A percentile compares a stretch with the other conserved stretches of the same genome.
Evolutionary conservation across 2,888 invertebrate genomes (phyloP).

Genomic region (Oscheius sp.): DNA sequence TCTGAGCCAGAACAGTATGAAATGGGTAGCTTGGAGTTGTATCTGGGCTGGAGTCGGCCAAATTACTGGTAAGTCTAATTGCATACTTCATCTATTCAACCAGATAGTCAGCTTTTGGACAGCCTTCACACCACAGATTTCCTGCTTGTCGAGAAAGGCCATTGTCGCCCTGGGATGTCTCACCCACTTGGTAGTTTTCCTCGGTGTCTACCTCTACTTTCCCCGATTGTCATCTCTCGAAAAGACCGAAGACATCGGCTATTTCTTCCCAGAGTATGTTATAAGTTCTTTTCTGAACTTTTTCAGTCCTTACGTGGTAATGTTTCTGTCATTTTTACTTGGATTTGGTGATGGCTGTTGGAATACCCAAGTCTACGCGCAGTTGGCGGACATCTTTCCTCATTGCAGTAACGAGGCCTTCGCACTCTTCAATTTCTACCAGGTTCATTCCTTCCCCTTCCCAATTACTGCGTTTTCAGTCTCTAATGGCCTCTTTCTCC

Average conservation of each 20-base stretch:
- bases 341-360: constrained; percentile 98
- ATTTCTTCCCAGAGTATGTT: constrained; percentile 29
- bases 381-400: constrained; percentile 88
- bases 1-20: constrained; percentile 16
- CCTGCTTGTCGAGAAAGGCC: constrained; percentile 80
- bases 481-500: constrained; percentile 23
- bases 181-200: constrained; percentile 74
- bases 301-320: constrained; percentile 61
- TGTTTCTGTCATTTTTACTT: constrained; percentile 89
- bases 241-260: constrained; percentile 78
- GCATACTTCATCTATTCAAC: not conserved
- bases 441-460: constrained; percentile 75
- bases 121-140: not conserved
- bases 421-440: constrained; percentile 95
- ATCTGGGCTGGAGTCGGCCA: constrained; percentile 32
- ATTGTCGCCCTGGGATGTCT: constrained; percentile 84
- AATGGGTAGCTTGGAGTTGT: constrained; percentile 28
- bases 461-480: constrained; percentile 2
- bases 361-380: constrained; percentile 87
- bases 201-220: constrained; percentile 58
- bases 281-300: not conserved
- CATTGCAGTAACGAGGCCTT: constrained; percentile 90
- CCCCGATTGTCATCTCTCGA: constrained; percentile 80
- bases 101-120: constrained; percentile 7
- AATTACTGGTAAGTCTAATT: constrained; percentile 16